These are phyloP conservation scores for Puffinus mauretanicus DNA, from an alignment of 2,113 vertebrate genomes.

Conservation along the genomic window DNA sequence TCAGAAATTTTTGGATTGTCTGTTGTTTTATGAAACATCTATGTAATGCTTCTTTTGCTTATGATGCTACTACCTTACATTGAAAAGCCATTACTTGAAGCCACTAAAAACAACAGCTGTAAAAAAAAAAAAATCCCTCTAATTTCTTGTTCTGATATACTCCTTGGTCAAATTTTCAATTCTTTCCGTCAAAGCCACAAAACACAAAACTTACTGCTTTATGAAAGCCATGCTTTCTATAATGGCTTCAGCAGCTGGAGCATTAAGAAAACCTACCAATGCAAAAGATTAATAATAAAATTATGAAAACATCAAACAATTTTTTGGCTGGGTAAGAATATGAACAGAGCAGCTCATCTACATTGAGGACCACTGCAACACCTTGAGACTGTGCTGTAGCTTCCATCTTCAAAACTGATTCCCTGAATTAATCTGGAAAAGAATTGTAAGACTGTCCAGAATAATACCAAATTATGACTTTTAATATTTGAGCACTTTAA, in stretches of 20 bases:
- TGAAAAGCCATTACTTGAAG: neutral
- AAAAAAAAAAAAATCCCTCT: neutral
- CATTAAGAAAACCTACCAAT: neutral
- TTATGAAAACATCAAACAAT: neutral
- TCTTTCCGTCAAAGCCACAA: neutral
- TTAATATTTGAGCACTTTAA: neutral
- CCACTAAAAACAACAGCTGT: neutral
- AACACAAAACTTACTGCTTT: neutral
- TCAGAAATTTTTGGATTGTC: neutral
- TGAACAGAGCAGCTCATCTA: neutral
- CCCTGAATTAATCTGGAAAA: rapidly evolving
- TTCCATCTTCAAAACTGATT: neutral
- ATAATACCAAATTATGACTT: neutral
- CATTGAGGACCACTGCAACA: neutral
- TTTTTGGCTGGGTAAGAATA: neutral
- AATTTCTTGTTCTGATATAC: neutral
- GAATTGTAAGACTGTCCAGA: neutral
- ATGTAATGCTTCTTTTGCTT: neutral
- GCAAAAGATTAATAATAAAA: neutral
- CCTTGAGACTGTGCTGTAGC: neutral
- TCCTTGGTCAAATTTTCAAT: neutral
- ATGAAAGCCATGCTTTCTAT: neutral
- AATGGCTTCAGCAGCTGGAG: neutral
- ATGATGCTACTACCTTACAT: neutral
- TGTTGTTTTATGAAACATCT: neutral